A percentile compares a stretch with the other conserved stretches of the same genome.
Evolutionary conservation across 2,888 invertebrate species (phyloP).

Genomic region (Plagiodera versicolora): DNA sequence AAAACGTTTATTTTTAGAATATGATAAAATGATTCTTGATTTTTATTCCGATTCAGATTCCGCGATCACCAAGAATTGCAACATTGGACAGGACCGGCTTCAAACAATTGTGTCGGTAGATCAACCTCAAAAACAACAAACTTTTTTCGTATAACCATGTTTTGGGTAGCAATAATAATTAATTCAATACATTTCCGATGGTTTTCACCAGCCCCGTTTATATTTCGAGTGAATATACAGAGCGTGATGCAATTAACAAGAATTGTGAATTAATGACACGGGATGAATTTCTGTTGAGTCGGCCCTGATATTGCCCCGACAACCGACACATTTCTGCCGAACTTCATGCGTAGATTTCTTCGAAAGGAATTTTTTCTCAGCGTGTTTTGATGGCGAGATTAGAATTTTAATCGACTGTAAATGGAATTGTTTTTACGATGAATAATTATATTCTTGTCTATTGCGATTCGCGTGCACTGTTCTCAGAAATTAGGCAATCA

Average conservation of each 20-base stretch:
- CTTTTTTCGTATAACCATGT: too few species aligned
- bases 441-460: not conserved
- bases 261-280: too few species aligned
- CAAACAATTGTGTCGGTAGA: too few species aligned
- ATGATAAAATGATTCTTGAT: conserved; percentile 37
- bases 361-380: not conserved
- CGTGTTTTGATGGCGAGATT: not conserved
- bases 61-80: conserved; percentile 23
- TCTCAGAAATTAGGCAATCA: not conserved
- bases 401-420: not conserved
- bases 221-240: too few species aligned
- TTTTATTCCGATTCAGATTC: conserved; percentile 30
- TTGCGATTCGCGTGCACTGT: not conserved
- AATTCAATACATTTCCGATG: too few species aligned
- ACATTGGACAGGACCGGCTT: conserved; percentile 5
- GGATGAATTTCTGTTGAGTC: too few species aligned
- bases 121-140: too few species aligned
- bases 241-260: too few species aligned
- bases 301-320: not conserved
- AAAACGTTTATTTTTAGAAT: conserved; percentile 41
- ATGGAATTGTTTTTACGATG: not conserved
- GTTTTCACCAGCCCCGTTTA: too few species aligned
- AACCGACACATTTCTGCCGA: not conserved
- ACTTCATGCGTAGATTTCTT: not conserved
- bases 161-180: too few species aligned